These are phyloP conservation scores for Oncorhynchus gorbuscha DNA, from an alignment of 2,113 vertebrate genomes.

Conservation along the genomic window DNA sequence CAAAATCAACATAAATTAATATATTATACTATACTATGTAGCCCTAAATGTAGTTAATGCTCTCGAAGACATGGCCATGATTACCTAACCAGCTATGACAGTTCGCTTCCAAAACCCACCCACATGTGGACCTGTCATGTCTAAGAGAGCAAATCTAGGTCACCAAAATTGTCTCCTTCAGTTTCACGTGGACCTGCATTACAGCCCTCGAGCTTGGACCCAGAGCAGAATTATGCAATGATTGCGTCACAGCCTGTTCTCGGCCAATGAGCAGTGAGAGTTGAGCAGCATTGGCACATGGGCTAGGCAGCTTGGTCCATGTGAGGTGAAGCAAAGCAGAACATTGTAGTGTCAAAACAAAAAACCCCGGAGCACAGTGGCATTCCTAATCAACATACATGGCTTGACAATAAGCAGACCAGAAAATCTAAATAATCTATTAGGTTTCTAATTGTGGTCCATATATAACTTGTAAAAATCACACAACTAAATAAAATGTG, in stretches of 20 bases:
- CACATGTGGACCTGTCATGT: conserved; percentile 75
- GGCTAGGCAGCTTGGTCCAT: conserved; percentile 75
- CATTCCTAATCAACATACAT: conserved; percentile 50
- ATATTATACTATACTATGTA: neutral
- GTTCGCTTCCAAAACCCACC: conserved; percentile 54
- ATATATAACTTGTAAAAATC: neutral
- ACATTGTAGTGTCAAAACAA: conserved; percentile 65
- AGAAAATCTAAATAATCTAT: neutral
- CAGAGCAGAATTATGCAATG: conserved; percentile 77
- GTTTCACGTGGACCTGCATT: conserved; percentile 79
- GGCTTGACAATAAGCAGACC: neutral
- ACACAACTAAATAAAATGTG: neutral
- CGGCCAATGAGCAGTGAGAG: conserved; percentile 73
- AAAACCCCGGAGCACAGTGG: conserved; percentile 1
- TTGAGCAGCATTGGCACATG: conserved; percentile 78
- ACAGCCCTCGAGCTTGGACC: conserved; percentile 47
- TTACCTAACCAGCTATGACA: conserved; percentile 62
- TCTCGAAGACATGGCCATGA: conserved; percentile 6
- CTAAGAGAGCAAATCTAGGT: conserved; percentile 74
- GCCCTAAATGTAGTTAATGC: neutral
- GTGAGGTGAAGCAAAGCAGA: conserved; percentile 75
- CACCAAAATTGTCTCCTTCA: conserved; percentile 56
- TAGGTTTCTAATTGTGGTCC: neutral
- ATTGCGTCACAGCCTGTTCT: conserved; percentile 67
- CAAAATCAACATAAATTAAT: neutral